Evolutionary conservation across 2,888 invertebrate genomes (phyloP).

Genomic region (Leucania comma): DNA sequence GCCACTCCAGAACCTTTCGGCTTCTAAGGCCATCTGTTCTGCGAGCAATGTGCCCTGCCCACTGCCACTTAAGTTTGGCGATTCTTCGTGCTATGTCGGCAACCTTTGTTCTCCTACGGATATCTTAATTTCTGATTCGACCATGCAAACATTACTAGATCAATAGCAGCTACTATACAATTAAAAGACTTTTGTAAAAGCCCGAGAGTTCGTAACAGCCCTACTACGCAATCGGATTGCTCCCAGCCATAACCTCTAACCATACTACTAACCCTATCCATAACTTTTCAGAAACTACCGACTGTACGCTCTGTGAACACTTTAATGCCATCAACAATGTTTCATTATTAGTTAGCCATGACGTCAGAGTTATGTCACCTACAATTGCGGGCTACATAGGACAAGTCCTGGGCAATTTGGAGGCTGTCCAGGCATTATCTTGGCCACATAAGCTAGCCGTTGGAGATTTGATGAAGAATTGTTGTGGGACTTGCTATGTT

Average conservation of each 20-base stretch:
- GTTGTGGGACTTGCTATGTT: constrained; percentile 3
- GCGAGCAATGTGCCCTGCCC: too few species aligned
- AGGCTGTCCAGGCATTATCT: constrained; percentile 28
- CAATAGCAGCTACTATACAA: neutral
- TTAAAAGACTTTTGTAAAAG: neutral
- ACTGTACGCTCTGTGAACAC: constrained; percentile 23
- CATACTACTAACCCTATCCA: constrained; percentile 12
- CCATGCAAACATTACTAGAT: neutral
- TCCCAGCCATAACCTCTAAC: neutral
- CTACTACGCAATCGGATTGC: constrained; percentile 29
- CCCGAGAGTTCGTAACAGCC: neutral
- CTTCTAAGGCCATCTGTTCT: too few species aligned
- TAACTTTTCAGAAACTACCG: constrained; percentile 31
- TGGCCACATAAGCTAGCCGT: constrained; percentile 33
- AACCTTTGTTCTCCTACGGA: too few species aligned
- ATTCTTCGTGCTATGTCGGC: too few species aligned
- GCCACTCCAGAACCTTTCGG: too few species aligned
- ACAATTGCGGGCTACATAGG: constrained; percentile 31
- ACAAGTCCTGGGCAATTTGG: constrained; percentile 37
- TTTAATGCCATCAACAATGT: constrained; percentile 46
- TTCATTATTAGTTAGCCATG: constrained; percentile 42
- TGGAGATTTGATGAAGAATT: constrained; percentile 33
- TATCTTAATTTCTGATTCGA: too few species aligned
- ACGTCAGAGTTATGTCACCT: constrained; percentile 42
- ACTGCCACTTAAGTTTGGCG: too few species aligned